phyloP scores from a whole-genome alignment of 1,140 invertebrate genomes.

The Vollenhovia emeryi region DNA sequence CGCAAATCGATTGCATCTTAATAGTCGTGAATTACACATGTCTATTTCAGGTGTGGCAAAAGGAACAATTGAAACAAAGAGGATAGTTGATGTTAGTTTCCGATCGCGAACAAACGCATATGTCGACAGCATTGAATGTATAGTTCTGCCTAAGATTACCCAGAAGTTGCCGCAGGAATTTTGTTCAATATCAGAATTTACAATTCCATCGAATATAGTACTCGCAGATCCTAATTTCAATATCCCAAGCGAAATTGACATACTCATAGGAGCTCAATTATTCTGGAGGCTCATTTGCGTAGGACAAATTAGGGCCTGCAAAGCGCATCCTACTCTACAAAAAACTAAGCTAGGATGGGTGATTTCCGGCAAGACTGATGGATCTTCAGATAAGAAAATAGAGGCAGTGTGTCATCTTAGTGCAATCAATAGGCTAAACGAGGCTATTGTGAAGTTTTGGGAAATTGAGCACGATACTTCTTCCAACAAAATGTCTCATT shows the following conservation, averaged over 20 bases:
- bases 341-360: slow-evolving; percentile 8
- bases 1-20: background rate
- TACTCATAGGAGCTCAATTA: background rate
- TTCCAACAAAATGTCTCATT: too few relatives aligned
- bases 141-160: background rate
- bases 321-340: background rate
- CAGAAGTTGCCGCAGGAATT: background rate
- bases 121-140: background rate
- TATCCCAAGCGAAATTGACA: background rate
- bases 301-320: background rate
- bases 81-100: background rate
- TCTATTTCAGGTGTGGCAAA: background rate
- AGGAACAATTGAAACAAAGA: background rate
- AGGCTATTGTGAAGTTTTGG: background rate
- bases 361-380: background rate
- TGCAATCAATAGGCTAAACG: background rate
- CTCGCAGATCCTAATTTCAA: slow-evolving; percentile 1
- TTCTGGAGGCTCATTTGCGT: slow-evolving; percentile 14
- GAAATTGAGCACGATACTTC: background rate
- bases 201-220: background rate
- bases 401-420: background rate
- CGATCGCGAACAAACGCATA: background rate
- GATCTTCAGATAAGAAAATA: background rate
- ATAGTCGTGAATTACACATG: background rate
- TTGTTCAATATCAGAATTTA: background rate